Evolutionary conservation across 2,113 vertebrate genomes (phyloP).

Genomic region (Diadophis punctatus): DNA sequence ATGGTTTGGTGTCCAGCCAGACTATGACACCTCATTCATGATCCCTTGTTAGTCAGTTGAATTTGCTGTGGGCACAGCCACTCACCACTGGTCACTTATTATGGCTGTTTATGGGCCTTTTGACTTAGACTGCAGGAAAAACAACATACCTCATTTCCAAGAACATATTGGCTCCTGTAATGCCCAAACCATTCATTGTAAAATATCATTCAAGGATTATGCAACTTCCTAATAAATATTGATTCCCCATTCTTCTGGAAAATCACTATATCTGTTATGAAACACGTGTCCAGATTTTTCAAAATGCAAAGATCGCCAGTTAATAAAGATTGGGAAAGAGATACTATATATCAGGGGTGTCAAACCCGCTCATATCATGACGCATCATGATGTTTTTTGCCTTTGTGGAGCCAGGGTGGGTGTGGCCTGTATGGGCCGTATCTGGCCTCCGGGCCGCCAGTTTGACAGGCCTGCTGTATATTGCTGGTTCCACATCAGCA

Average conservation of each 20-base stretch:
- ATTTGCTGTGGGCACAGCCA: background rate
- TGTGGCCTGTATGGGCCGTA: too few relatives aligned
- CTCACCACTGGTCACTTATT: background rate
- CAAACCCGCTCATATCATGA: too few relatives aligned
- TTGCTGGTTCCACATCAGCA: background rate
- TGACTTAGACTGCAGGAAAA: background rate
- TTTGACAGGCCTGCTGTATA: background rate
- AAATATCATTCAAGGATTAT: background rate
- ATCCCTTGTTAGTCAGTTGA: background rate
- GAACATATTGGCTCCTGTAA: background rate
- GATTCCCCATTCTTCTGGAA: background rate
- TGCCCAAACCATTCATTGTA: background rate
- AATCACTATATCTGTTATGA: background rate
- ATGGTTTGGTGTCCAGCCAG: background rate
- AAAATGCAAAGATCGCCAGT: background rate
- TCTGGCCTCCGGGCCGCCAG: too few relatives aligned
- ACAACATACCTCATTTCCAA: background rate
- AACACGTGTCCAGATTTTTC: background rate
- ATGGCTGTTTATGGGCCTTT: background rate
- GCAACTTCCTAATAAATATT: background rate
- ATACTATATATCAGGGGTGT: background rate
- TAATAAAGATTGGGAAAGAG: background rate
- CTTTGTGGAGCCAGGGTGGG: too few relatives aligned
- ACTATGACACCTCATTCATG: background rate
- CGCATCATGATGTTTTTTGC: too few relatives aligned